These are phyloP conservation scores for Tortrix viridana DNA, from an alignment of 2,888 invertebrate species.

Conservation along the genomic window DNA sequence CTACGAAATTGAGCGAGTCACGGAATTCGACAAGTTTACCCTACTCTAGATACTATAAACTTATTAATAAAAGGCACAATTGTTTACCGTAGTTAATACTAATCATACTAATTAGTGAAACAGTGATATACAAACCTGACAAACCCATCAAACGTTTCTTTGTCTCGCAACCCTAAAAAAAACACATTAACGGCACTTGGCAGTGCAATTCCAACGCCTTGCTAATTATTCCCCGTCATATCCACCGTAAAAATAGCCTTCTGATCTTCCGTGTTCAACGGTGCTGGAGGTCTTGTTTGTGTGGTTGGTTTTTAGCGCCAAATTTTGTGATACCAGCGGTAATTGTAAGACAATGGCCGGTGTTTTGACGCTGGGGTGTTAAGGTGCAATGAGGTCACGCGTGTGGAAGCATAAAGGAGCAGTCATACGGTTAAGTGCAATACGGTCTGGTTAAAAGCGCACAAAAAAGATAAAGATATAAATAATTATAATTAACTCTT, in stretches of 20 bases:
- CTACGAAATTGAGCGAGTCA: too few relatives aligned
- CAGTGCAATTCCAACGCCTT: constrained; percentile 37
- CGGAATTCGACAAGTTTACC: too few relatives aligned
- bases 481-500: too few relatives aligned
- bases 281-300: constrained; percentile 8
- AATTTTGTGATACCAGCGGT: constrained; percentile 42
- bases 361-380: constrained; percentile 38
- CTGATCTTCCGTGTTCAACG: background rate
- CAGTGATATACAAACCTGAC: too few relatives aligned
- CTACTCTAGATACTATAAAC: too few relatives aligned
- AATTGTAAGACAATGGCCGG: constrained; percentile 41
- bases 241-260: constrained; percentile 6
- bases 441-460: background rate
- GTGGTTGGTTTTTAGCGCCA: constrained; percentile 26
- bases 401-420: constrained; percentile 28
- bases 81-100: too few relatives aligned
- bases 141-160: background rate
- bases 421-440: constrained; percentile 14
- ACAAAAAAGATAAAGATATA: too few relatives aligned
- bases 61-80: too few relatives aligned
- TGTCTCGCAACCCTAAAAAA: constrained; percentile 14
- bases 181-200: constrained; percentile 34
- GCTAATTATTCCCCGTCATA: constrained; percentile 28
- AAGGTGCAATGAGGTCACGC: constrained; percentile 41
- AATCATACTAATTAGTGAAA: too few relatives aligned